These are phyloP conservation scores for Tachyglossus aculeatus DNA, from an alignment of 2,797 vertebrate species.

Conservation along the genomic window DNA sequence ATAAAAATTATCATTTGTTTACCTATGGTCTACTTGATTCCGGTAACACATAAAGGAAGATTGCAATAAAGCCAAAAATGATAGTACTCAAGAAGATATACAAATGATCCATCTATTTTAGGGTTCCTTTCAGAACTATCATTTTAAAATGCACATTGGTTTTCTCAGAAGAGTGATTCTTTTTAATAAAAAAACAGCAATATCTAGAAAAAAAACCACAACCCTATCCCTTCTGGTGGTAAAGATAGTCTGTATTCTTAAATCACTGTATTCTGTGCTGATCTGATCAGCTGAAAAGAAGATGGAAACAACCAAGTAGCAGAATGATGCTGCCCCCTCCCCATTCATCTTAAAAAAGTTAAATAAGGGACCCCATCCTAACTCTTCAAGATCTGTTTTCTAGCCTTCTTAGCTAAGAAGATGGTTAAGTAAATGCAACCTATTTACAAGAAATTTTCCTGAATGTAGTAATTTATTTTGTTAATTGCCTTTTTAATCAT, in stretches of 20 bases:
- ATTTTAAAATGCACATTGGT: constrained; percentile 33
- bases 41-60: constrained; percentile 18
- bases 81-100: constrained; percentile 23
- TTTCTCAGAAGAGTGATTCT: constrained; percentile 44
- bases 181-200: not conserved
- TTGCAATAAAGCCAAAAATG: constrained; percentile 17
- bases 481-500: too few relatives aligned
- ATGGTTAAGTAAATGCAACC: not conserved
- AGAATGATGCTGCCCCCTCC: not conserved
- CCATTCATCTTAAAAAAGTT: constrained; percentile 37
- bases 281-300: constrained; percentile 31
- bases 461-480: too few relatives aligned
- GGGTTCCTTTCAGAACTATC: constrained; percentile 44
- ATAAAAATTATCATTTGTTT: not conserved
- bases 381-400: not conserved
- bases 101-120: constrained; percentile 31
- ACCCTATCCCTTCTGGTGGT: constrained; percentile 50
- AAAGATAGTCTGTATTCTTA: constrained; percentile 38
- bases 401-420: not conserved
- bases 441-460: not conserved
- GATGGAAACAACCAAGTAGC: constrained; percentile 35
- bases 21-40: constrained; percentile 5
- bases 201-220: constrained; percentile 5
- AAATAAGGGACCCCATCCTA: not conserved
- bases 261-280: constrained; percentile 51